phyloP scores from a whole-genome alignment of 30 jellyfish, hydroid and myxozoan genomes.

The Pelagia noctiluca region DNA sequence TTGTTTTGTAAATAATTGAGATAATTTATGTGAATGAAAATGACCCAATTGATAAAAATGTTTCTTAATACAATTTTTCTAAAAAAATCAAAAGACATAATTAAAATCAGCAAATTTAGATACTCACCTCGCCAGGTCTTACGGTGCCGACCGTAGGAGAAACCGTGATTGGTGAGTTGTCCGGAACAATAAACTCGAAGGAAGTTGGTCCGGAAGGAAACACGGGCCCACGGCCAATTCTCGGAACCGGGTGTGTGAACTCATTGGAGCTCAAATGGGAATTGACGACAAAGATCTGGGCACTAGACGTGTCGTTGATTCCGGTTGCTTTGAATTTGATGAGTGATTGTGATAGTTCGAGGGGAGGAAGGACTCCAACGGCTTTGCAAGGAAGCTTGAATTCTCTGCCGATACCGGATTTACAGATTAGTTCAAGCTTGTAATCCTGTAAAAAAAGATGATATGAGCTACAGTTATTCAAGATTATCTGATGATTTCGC shows the following conservation, averaged over 20 bases:
- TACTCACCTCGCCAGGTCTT: slow-evolving; percentile 89
- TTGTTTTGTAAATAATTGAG: no score
- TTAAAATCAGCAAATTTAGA: neutral
- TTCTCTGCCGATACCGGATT: slow-evolving; percentile 94
- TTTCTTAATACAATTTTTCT: neutral
- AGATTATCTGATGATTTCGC: no score
- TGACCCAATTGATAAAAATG: no score
- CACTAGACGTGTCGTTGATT: slow-evolving; percentile 73
- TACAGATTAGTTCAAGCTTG: slow-evolving; percentile 78
- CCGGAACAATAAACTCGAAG: slow-evolving; percentile 80
- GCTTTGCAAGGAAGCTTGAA: slow-evolving; percentile 83
- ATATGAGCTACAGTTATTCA: neutral
- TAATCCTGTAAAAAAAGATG: slow-evolving; percentile 67
- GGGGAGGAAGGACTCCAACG: slow-evolving; percentile 90
- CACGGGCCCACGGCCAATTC: slow-evolving; percentile 85
- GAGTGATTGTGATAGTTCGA: slow-evolving; percentile 71
- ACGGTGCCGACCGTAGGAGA: slow-evolving; percentile 92
- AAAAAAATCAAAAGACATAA: neutral
- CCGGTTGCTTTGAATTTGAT: slow-evolving; percentile 91
- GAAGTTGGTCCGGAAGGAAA: slow-evolving; percentile 97
- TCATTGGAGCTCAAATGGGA: slow-evolving; percentile 80
- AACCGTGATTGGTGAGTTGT: slow-evolving; percentile 65
- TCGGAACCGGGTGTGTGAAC: slow-evolving; percentile 86
- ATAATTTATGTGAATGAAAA: no score
- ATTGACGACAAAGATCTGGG: slow-evolving; percentile 72